Evolutionary conservation across 2,888 invertebrate species (phyloP).

Genomic region (Tribolium freemani): DNA sequence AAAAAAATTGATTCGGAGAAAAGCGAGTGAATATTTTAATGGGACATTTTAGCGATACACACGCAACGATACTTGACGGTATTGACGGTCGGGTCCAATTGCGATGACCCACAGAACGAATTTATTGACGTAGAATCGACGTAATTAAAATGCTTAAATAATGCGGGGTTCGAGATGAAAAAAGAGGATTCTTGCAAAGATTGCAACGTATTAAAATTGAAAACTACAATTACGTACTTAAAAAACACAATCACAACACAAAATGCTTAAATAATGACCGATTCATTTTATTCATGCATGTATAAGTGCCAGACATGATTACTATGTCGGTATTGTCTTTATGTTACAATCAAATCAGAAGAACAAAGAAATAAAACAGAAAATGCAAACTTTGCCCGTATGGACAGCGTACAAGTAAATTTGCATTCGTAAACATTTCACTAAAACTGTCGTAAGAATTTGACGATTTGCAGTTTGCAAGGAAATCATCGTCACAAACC

Average conservation of each 20-base stretch:
- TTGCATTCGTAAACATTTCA: background rate
- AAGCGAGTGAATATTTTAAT: slow-evolving; percentile 19
- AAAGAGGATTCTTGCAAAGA: no score
- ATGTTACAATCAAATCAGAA: background rate
- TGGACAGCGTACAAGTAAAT: background rate
- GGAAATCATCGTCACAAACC: background rate
- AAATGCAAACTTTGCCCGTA: background rate
- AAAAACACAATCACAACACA: no score
- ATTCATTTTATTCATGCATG: background rate
- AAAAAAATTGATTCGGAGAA: slow-evolving; percentile 22
- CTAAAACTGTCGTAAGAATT: background rate
- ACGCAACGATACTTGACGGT: slow-evolving; percentile 17
- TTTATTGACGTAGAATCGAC: slow-evolving; percentile 24
- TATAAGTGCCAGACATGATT: no score
- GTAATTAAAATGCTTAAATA: slow-evolving; percentile 5
- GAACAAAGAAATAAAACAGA: background rate
- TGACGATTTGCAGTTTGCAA: background rate
- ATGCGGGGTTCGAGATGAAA: no score
- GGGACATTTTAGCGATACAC: slow-evolving; percentile 14
- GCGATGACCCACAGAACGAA: slow-evolving; percentile 19
- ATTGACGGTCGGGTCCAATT: slow-evolving; percentile 25
- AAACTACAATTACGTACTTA: no score
- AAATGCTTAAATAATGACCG: no score
- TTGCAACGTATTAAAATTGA: no score
- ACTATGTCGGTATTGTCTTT: no score